Evolutionary conservation across 2,113 vertebrate genomes (phyloP), one percentile per base, ranked within the genome.

Genomic region (Trochalopteron elliotii): DNA sequence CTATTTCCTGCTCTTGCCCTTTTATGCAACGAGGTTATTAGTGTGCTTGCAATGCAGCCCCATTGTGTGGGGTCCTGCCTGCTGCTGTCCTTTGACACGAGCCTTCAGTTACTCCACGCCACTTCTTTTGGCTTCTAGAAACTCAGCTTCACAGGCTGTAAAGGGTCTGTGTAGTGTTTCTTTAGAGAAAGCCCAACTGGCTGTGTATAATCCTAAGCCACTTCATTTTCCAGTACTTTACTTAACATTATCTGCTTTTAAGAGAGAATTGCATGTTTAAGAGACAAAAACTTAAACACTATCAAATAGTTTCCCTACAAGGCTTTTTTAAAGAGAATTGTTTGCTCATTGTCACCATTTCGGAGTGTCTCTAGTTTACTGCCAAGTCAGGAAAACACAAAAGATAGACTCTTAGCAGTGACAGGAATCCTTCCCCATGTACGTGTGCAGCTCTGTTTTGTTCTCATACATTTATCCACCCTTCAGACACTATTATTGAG

Each of bases 121-220:
- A 5, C 39, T 78, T 52, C 75, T 69, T 90, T 91, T 16, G 39
- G 22, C 85, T 82, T 72, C 81, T 44, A 40, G 85, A 71, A 93
- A 35, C 35, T 44, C 35, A 28, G 42, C 40, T 61, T 70, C 6
- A 1, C 56, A 63, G 57, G 18, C 42, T 47, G 5, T 37, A 39
- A 57, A 85, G 40, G 45, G 40, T 60, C 59, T 9, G 2, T 87
- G 59, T 76, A 59, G 65, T 44, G n/a, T 42, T 88, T 88, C 92
- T 95, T 89, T 89, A 93, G 77, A 60, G 67, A 90, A 93, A 81
- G n/a, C 55, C 68, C 68, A 86, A 10, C 75, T 89, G 71, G 47
- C 79, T 90, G 67, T 87, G 30, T 85, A 35, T 93, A 88, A 93
- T 83, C 49, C 74, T 75, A 53, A 85, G 11, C 55, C 69, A 37